Evolutionary conservation across 53 echinoderm and acorn worm species (phyloP).

Genomic region (Luidia sarsii): DNA sequence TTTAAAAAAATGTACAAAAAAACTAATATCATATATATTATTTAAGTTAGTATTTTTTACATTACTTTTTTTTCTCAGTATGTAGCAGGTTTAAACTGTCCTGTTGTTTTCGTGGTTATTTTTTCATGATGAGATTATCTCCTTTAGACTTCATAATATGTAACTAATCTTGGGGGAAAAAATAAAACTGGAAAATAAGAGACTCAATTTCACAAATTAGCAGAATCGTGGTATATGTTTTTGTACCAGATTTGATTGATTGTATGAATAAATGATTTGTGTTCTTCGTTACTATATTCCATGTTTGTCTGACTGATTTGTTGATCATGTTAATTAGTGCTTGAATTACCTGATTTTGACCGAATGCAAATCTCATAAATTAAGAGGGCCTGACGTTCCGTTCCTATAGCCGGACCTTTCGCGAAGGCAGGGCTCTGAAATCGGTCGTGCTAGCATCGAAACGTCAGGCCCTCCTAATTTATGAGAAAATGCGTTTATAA

Average conservation of each 20-base stretch:
- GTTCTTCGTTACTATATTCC: constrained; percentile 35
- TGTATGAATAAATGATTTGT: constrained; percentile 49
- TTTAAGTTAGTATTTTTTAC: constrained; percentile 5
- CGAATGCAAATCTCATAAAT: no score
- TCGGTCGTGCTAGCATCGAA: no score
- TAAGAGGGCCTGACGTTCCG: no score
- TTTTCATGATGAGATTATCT: background rate
- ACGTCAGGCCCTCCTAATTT: no score
- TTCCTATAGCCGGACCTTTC: no score
- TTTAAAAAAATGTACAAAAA: constrained; percentile 2
- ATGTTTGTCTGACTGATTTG: no score
- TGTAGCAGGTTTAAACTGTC: background rate
- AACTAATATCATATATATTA: background rate
- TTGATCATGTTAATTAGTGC: no score
- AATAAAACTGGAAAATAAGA: background rate
- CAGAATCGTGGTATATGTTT: background rate
- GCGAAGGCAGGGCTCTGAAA: no score
- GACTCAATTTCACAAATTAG: background rate
- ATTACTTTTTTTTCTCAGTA: background rate
- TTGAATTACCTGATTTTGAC: no score
- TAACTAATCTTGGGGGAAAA: background rate
- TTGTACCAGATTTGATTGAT: constrained; percentile 24
- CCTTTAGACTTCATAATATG: no score
- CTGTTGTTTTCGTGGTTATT: background rate
- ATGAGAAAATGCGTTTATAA: no score